A percentile compares a stretch with the other conserved stretches of the same genome.
Evolutionary conservation across 2,113 vertebrate genomes (phyloP).

Genomic region (Isichthys henryi): DNA sequence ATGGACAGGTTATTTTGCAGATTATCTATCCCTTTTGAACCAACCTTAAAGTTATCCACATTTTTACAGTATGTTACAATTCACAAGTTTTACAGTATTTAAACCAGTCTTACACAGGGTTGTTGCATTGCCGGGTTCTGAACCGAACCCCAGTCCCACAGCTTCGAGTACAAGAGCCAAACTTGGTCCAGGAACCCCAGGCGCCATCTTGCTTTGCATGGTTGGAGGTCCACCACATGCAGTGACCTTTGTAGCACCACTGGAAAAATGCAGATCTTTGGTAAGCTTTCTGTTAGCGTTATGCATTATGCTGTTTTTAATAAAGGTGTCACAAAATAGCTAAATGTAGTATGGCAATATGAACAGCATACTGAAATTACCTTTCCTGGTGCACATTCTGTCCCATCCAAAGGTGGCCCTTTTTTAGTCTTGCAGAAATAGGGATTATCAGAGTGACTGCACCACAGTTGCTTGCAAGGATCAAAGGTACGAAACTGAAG

Average conservation of each 20-base stretch:
- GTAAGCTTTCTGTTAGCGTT: background rate
- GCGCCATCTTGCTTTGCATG: constrained; percentile 85
- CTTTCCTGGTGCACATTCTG: constrained; percentile 85
- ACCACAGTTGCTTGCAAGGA: constrained; percentile 96
- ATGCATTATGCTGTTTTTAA: background rate
- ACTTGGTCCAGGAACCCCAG: constrained; percentile 89
- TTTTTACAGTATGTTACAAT: background rate
- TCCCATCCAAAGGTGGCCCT: constrained; percentile 92
- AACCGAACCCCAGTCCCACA: constrained; percentile 89
- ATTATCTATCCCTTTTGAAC: background rate
- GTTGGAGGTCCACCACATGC: constrained; percentile 94
- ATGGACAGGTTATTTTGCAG: background rate
- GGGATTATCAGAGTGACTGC: constrained; percentile 94
- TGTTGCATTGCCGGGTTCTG: constrained; percentile 87
- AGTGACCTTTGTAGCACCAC: constrained; percentile 99
- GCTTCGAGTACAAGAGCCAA: constrained; percentile 83
- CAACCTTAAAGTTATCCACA: background rate
- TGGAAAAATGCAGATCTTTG: constrained; percentile 32
- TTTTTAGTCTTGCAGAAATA: constrained; percentile 99
- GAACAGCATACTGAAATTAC: constrained; percentile 46
- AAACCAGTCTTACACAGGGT: constrained; percentile 69
- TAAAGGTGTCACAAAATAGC: background rate
- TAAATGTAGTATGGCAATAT: background rate
- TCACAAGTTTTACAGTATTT: background rate
- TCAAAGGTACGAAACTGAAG: constrained; percentile 92